phyloP scores from a whole-genome alignment of 2,888 invertebrate species.

The Lithophane semibrunnea region DNA sequence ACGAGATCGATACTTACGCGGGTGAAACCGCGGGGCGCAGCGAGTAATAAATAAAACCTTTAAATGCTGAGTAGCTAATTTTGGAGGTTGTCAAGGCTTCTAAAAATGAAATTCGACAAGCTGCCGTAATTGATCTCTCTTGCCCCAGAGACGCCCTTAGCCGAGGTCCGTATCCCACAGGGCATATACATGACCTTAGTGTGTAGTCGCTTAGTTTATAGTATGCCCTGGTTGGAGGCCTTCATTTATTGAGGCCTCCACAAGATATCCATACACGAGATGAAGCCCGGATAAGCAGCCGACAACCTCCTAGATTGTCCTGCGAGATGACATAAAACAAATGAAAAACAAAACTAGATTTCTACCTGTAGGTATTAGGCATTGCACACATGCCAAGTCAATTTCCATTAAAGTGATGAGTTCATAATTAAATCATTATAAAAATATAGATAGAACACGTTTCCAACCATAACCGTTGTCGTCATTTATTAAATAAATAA shows the following conservation, averaged over 20 bases:
- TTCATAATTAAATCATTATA: constrained; percentile 29
- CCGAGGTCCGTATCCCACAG: too few relatives aligned
- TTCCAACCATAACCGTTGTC: background rate
- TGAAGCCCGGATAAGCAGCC: too few relatives aligned
- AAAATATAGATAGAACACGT: constrained; percentile 50
- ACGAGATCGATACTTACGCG: too few relatives aligned
- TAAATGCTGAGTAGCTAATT: background rate
- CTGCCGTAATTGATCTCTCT: background rate
- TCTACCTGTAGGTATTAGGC: background rate
- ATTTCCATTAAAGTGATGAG: constrained; percentile 32
- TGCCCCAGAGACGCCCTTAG: background rate
- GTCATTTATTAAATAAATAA: constrained; percentile 17
- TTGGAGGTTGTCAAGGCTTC: background rate
- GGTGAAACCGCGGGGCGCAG: too few relatives aligned
- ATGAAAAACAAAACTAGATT: background rate
- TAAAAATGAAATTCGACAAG: background rate
- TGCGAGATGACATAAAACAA: background rate
- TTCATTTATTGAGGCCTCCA: too few relatives aligned
- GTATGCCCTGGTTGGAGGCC: background rate
- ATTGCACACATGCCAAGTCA: constrained; percentile 21
- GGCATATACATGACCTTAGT: background rate
- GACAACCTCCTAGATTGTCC: too few relatives aligned
- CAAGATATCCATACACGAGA: background rate
- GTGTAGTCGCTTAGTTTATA: background rate
- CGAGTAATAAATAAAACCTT: background rate